Percentiles rank a stretch among this genome's conserved stretches.
Evolutionary conservation across 1,140 invertebrate genomes (phyloP).

Genomic region (Drosophila guanche): DNA sequence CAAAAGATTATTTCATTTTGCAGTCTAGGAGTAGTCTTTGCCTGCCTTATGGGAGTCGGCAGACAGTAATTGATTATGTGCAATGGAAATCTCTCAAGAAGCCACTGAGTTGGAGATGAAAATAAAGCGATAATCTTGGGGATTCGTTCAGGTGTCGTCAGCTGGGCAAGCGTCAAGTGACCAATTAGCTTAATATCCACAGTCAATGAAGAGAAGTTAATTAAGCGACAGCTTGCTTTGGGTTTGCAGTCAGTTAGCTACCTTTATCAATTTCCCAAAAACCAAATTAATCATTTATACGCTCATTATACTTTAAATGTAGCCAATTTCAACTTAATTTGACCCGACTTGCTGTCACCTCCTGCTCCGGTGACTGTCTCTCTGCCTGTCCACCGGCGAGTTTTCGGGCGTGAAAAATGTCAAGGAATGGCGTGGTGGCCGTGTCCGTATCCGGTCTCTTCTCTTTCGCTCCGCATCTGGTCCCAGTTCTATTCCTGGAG

Average conservation of each 20-base stretch:
- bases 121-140: slow-evolving; percentile 4
- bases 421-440: slow-evolving; percentile 12
- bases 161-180: slow-evolving; percentile 34
- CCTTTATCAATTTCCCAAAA: slow-evolving; percentile 60
- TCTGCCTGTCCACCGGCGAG: not conserved
- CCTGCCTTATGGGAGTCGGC: not conserved
- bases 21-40: not conserved
- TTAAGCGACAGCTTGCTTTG: slow-evolving; percentile 36
- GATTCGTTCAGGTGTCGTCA: slow-evolving; percentile 53
- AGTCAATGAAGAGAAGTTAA: slow-evolving; percentile 66
- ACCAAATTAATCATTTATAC: slow-evolving; percentile 74
- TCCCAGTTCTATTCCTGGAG: too few species aligned
- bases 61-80: slow-evolving; percentile 13
- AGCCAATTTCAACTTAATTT: slow-evolving; percentile 71
- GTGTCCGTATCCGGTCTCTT: slow-evolving; percentile 7
- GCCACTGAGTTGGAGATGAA: not conserved
- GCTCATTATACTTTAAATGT: slow-evolving; percentile 72
- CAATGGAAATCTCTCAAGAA: slow-evolving; percentile 11
- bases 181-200: slow-evolving; percentile 63
- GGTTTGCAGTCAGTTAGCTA: slow-evolving; percentile 11
- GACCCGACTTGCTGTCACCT: not conserved
- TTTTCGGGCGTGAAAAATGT: slow-evolving; percentile 43
- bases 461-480: not conserved
- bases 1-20: slow-evolving; percentile 39
- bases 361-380: too few species aligned